Conservation (phyloP, 2,113 vertebrate species). For the Halcyon malimbica region DNA sequence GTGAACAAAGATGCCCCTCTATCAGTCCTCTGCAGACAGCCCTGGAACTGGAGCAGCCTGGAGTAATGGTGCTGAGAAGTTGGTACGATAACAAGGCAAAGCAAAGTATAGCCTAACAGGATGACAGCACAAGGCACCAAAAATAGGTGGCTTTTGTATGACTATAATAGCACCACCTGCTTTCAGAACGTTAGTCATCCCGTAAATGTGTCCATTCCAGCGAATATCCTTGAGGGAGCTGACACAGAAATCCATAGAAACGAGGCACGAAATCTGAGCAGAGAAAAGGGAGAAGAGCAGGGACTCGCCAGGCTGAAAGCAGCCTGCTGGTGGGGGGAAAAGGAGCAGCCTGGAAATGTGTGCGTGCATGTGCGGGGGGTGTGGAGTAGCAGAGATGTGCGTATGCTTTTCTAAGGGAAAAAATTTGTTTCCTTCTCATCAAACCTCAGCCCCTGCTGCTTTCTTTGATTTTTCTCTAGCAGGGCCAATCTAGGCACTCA, state of each 20-base stretch:
- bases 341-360: conserved; percentile 3
- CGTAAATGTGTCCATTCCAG: conserved; percentile 61
- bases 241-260: conserved; percentile 67
- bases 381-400: background rate
- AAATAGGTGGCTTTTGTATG: conserved; percentile 64
- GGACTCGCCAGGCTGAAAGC: conserved; percentile 6
- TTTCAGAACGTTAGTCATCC: conserved; percentile 60
- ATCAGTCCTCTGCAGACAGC: conserved; percentile 8
- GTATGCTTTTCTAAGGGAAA: background rate
- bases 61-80: conserved; percentile 21
- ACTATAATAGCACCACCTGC: conserved; percentile 67
- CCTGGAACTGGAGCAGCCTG: background rate
- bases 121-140: conserved; percentile 55
- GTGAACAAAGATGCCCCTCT: conserved; percentile 23
- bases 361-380: background rate
- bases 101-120: conserved; percentile 33
- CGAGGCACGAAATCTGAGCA: conserved; percentile 3
- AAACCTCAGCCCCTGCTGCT: conserved; percentile 40
- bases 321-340: background rate
- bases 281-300: conserved; percentile 10
- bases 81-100: conserved; percentile 42
- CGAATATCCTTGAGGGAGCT: conserved; percentile 63
- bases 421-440: conserved; percentile 47
- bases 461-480: conserved; percentile 59
- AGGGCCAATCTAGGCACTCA: conserved; percentile 34